Evolutionary conservation across 2,888 invertebrate species (phyloP).

Genomic region (Drosophila paramelanica): DNA sequence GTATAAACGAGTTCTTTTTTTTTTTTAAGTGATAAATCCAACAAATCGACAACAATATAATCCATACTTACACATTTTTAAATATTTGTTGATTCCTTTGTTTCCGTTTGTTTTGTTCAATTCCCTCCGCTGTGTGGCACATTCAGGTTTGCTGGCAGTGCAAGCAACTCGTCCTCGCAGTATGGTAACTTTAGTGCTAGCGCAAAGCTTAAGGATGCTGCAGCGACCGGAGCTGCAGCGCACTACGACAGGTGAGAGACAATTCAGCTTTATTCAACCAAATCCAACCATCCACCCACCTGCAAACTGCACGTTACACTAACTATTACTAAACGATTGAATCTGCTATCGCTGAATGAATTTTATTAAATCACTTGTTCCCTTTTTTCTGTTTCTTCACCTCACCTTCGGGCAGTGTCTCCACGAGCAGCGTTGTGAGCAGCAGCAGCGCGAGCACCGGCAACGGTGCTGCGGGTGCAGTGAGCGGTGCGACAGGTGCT

Average conservation of each 20-base stretch:
- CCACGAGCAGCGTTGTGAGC: conserved; percentile 83
- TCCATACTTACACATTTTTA: conserved; percentile 2
- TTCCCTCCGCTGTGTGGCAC: conserved; percentile 5
- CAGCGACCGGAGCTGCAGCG: conserved; percentile 82
- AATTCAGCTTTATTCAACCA: not conserved
- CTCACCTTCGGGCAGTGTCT: conserved; percentile 75
- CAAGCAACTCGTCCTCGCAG: conserved; percentile 85
- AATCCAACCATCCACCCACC: not conserved
- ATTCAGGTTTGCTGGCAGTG: conserved; percentile 84
- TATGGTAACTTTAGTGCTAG: conserved; percentile 85
- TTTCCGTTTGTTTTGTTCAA: conserved; percentile 29
- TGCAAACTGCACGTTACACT: not conserved
- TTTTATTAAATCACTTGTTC: conserved; percentile 3
- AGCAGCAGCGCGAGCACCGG: conserved; percentile 80
- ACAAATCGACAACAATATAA: conserved; percentile 1
- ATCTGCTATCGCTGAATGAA: not conserved
- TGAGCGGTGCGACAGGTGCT: conserved; percentile 77
- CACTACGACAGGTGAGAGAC: conserved; percentile 85
- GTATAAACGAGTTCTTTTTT: not conserved
- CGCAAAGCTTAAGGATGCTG: conserved; percentile 85
- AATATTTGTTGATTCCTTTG: conserved; percentile 25
- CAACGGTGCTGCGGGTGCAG: conserved; percentile 75
- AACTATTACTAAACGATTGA: not conserved
- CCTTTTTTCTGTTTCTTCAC: not conserved
- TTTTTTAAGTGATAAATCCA: conserved; percentile 3